Base-by-base conservation (phyloP, 1,140 invertebrate species). In the Listronotus oregonensis region DNA sequence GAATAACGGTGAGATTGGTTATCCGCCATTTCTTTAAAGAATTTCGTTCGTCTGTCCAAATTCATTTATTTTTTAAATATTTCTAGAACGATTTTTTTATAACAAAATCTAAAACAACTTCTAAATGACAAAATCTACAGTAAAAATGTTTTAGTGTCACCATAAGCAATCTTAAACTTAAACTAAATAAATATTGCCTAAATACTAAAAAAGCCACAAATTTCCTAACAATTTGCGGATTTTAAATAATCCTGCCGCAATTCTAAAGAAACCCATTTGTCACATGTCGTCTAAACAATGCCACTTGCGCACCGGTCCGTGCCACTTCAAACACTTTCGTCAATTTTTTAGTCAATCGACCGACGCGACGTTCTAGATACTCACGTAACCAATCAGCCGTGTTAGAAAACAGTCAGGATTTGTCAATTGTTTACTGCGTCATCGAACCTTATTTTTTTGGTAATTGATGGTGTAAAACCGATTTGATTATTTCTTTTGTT, bases 221-320 rank as follows among this genome's bases (percentile, higher is more conserved):
- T 54, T 52, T 54, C 60, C 11, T 31, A 63, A 63, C 34, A 10
- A 21, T 17, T 9, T 34, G 10, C 43, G 14, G 43, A 54, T 63
- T 54, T 54, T 37, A 37, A 54, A 54, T 49, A 51, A 34, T 12
- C 17, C 54, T 54, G 40, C 49, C 50, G 49, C 60, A 54, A 62
- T 54, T 62, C 50, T 49, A 18, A 27, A 52, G 60, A 63, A 63
- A 63, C 32, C 62, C 47, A 64, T 64, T 64, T 64, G 62, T 64
- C 62, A 64, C 62, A 64, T 64, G 62, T 64, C 62, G 54, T 64
- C 62, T 57, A 49, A 46, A 64, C 62, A 64, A 64, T 64, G 54
- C 62, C 34, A 55, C 15, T 64, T 56, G 52, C 11, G 8, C 39
- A 57, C 11, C 52, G 54, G 49, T 64, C 52, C 62, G 62, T 64